phyloP scores from a whole-genome alignment of 2,888 invertebrate species.

The Diplazon laetatorius region DNA sequence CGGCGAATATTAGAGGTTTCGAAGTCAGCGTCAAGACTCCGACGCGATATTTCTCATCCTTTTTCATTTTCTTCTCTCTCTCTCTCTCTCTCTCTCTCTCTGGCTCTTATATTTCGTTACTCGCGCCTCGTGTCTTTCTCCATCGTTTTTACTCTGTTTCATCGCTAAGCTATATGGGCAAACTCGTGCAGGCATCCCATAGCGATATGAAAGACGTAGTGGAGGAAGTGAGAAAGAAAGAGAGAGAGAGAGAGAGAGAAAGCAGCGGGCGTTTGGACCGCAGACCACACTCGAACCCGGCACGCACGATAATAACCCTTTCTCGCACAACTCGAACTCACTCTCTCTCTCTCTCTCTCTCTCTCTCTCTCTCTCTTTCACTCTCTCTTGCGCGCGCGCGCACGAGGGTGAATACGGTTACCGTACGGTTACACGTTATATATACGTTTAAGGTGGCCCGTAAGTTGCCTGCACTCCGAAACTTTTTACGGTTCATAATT shows the following conservation, averaged over 20 bases:
- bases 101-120: no score
- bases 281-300: constrained; percentile 78
- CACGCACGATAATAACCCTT: constrained; percentile 79
- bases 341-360: neutral
- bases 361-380: neutral
- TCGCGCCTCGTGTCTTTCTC: constrained; percentile 54
- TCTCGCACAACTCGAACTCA: constrained; percentile 54
- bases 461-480: constrained; percentile 69
- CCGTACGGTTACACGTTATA: constrained; percentile 70
- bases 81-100: constrained; percentile 44
- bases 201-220: constrained; percentile 38
- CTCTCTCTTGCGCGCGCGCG: constrained; percentile 19
- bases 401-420: constrained; percentile 79
- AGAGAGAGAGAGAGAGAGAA: constrained; percentile 41
- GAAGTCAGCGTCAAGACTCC: constrained; percentile 48
- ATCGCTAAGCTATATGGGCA: constrained; percentile 39
- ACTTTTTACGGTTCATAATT: constrained; percentile 82
- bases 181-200: constrained; percentile 72
- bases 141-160: constrained; percentile 59
- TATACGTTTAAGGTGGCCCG: constrained; percentile 60
- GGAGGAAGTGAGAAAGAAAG: constrained; percentile 24
- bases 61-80: constrained; percentile 55
- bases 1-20: constrained; percentile 69
- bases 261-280: constrained; percentile 76
- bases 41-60: constrained; percentile 55